Evolutionary conservation across 2,113 vertebrate species (phyloP).

Genomic region (Puffinus mauretanicus): DNA sequence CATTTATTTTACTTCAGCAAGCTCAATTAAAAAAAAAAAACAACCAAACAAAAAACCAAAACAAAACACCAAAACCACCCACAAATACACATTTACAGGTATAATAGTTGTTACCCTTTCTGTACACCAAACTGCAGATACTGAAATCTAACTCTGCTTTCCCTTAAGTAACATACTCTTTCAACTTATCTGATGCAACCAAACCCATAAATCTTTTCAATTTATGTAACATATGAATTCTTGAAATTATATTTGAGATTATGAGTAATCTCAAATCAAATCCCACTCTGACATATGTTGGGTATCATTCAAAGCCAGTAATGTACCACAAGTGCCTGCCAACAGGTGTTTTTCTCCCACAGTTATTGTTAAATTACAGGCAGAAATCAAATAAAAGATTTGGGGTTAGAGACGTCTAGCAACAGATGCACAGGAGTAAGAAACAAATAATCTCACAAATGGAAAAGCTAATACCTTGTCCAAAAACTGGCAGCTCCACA

Average conservation of each 20-base stretch:
- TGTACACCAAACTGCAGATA: neutral
- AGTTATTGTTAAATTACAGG: neutral
- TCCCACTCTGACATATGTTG: neutral
- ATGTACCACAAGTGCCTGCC: no score
- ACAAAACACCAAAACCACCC: neutral
- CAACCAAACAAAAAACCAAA: neutral
- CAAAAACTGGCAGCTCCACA: neutral
- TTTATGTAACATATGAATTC: neutral
- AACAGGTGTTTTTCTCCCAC: neutral
- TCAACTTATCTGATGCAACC: neutral
- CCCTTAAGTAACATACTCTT: neutral
- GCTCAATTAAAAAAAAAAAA: neutral
- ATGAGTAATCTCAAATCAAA: neutral
- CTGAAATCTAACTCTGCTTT: neutral
- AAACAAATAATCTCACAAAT: neutral
- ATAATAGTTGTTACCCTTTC: neutral
- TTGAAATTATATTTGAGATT: neutral
- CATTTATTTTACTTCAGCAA: neutral
- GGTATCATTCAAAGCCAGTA: neutral
- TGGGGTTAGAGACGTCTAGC: neutral
- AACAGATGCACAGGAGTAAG: neutral
- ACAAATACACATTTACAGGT: neutral
- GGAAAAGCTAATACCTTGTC: neutral
- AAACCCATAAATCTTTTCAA: neutral
- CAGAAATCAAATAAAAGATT: neutral